phyloP scores from a whole-genome alignment of 2,888 invertebrate species.

The Adela reaumurella region DNA sequence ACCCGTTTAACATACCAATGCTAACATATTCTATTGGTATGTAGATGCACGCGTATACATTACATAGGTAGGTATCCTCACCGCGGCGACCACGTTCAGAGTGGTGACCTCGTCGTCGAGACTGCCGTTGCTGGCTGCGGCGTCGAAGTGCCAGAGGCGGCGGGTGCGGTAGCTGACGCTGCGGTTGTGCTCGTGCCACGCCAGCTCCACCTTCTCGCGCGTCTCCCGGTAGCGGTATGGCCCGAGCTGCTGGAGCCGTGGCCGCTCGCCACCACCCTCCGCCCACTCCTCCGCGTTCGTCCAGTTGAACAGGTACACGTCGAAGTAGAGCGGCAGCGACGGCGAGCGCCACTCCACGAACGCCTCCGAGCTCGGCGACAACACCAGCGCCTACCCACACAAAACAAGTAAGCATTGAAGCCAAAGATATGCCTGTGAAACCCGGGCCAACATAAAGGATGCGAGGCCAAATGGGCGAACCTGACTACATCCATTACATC shows the following conservation, averaged over 20 bases:
- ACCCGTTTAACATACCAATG: no score
- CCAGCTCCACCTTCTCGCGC: constrained; percentile 69
- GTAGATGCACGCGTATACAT: no score
- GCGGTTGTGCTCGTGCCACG: constrained; percentile 65
- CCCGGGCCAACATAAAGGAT: no score
- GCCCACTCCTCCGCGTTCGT: constrained; percentile 68
- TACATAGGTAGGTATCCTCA: constrained; percentile 55
- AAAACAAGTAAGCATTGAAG: no score
- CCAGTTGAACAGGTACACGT: constrained; percentile 77
- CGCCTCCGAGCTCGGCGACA: constrained; percentile 58
- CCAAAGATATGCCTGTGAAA: no score
- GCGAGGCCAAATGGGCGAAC: no score
- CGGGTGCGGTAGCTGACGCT: constrained; percentile 70
- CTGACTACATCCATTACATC: no score
- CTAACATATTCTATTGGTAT: no score
- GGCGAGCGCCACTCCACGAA: constrained; percentile 70
- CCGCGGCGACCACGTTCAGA: constrained; percentile 74
- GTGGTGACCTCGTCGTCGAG: constrained; percentile 68
- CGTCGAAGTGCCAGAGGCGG: constrained; percentile 68
- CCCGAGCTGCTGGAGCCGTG: constrained; percentile 35
- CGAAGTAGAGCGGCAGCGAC: constrained; percentile 59
- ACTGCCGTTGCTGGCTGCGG: constrained; percentile 62
- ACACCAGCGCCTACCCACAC: constrained; percentile 28
- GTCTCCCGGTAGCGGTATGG: constrained; percentile 65
- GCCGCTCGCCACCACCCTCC: constrained; percentile 50